Base-by-base conservation (phyloP, 92 coral and sea anemone species). In the Scolanthus callimorphus region DNA sequence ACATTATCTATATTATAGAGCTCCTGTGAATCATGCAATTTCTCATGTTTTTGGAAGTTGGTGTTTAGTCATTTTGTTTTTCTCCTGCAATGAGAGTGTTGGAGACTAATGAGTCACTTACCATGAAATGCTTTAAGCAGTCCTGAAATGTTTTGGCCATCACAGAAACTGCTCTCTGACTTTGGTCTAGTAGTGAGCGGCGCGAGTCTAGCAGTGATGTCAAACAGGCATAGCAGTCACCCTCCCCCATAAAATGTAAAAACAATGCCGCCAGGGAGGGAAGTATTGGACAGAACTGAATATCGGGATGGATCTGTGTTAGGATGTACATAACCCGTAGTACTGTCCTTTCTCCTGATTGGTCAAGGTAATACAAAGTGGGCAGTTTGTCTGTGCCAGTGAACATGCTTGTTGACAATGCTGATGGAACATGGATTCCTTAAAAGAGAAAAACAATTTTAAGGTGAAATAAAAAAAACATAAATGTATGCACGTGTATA, bases 131-230 rank as follows among this genome's bases (percentile, higher is more conserved):
- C 61, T 85, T 94, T 49, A 94, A 82, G 51, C 94, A 74, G 63
- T 94, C 99, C 61, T 94, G 96, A 59, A 94, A 94, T 31, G 99
- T 88, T 53, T 94, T 94, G 2, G 99, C 96, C 77, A 78, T 84
- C 11, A 84, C 83, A 34, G 89, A 74, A 12, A 70, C 78, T 17
- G 90, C 90, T 30, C 80, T 68, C 31, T 77, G 64, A 44, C 95
- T 84, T 53, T 89, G 91, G 29, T 89, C 90, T 54, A 89, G 43
- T 30, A 81, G 57, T 39, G 88, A 72, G 34, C 78, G 77, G 17
- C 69, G 73, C 1, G 96, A 89, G 48, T 80, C 68, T 60, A 94
- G 23, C 38, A 94, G 51, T 11, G 94, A 73, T 24, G 91, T 76
- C 63, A 89, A 55, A 62, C 96, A 89, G 0, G 85, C 81, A 74